Base-by-base conservation (phyloP, 1,140 invertebrate genomes). In the Drosophila rufa region DNA sequence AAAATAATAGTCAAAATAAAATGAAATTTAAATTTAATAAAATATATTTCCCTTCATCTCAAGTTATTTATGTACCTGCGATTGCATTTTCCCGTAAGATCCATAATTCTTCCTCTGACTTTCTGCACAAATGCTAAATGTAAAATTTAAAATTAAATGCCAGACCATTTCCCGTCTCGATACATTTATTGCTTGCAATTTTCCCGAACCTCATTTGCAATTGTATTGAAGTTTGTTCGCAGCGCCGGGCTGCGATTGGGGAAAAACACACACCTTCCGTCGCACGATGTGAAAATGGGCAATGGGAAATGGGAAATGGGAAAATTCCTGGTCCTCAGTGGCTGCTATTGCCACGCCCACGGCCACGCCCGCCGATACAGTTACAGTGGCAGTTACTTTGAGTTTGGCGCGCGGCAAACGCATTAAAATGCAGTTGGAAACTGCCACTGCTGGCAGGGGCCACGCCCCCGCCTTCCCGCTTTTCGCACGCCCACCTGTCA, bases 371-470 rank as follows among this genome's bases (percentile, higher is more conserved):
- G 30, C 19, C 30, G 68, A 56, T 70, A 70, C 50, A 25, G 66
- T 27, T 57, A 19, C 61, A 27, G 25, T 40, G 38, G 53, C 53
- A 40, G 14, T 33, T 68, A 67, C 46, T 66, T 66, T 48, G 60
- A 66, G 61, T n/a, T 56, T 36, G 12, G 50, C 19, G 15, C 46
- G 30, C 67, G 71, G 75, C 67, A 73, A 82, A 82, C 83, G 73
- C 80, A 89, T 87, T 87, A 89, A 87, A 87, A 89, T 84, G 50
- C 83, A 87, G 80, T 70, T 83, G 76, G 66, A 51, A 51, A 19
- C 27, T 43, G 70, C 62, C 78, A 81, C 75, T 75, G 75, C 69
- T 79, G 64, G 61, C 74, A 22, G 53, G 40, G 36, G 46, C 59
- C 66, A 69, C 61, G 60, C 70, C 69, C 55, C 53, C 2, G 17